Evolutionary conservation across 2,888 invertebrate species (phyloP).

Genomic region (Adelognathus sp.): DNA sequence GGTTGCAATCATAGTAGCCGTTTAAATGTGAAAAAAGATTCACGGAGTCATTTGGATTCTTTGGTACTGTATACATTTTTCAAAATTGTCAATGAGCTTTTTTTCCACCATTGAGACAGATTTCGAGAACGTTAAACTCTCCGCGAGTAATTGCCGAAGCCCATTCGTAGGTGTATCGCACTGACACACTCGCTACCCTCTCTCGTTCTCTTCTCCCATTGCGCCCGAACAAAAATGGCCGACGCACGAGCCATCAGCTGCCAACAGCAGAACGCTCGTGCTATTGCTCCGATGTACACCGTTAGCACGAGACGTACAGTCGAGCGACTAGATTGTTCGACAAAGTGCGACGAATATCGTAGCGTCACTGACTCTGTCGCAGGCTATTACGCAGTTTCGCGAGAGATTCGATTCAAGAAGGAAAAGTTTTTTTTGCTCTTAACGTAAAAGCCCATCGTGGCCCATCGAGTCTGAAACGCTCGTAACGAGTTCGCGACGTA

Average conservation of each 20-base stretch:
- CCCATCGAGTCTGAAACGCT: background rate
- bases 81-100: background rate
- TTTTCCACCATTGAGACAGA: background rate
- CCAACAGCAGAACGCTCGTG: conserved; percentile 67
- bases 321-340: conserved; percentile 56
- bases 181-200: background rate
- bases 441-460: too few relatives aligned
- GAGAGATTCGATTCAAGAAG: background rate
- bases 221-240: conserved; percentile 65
- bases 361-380: conserved; percentile 26
- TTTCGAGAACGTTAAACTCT: conserved; percentile 4
- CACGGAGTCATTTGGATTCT: too few relatives aligned
- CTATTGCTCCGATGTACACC: conserved; percentile 68
- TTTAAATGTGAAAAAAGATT: too few relatives aligned
- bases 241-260: conserved; percentile 68
- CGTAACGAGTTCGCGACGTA: conserved; percentile 2
- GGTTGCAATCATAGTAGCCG: background rate
- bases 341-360: conserved; percentile 56
- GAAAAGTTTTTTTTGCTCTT: background rate
- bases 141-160: conserved; percentile 41
- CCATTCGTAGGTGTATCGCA: background rate
- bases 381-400: background rate
- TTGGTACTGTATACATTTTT: too few relatives aligned
- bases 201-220: background rate
- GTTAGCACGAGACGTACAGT: conserved; percentile 59